phyloP scores from a whole-genome alignment of 2,888 invertebrate genomes.

The Sympetrum striolatum region DNA sequence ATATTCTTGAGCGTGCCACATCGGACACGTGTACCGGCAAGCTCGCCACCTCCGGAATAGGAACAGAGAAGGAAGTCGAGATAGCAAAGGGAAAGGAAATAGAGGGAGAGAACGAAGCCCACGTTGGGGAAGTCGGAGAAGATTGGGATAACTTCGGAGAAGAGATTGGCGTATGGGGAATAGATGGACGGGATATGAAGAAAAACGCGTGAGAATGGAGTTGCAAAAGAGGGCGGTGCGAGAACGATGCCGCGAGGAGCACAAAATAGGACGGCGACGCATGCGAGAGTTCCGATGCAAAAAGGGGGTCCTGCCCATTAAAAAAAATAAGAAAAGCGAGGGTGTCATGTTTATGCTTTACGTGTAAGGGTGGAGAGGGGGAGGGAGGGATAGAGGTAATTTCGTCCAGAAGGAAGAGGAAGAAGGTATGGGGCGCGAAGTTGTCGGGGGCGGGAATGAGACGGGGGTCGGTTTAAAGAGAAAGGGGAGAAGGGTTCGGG shows the following conservation, averaged over 20 bases:
- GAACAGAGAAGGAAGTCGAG: neutral
- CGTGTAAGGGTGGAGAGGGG: neutral
- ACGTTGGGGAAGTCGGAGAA: neutral
- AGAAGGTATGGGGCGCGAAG: neutral
- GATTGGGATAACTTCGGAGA: neutral
- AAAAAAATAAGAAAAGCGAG: conserved; percentile 10
- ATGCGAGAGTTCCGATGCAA: conserved; percentile 20
- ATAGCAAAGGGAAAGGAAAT: neutral
- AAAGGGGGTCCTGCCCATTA: neutral
- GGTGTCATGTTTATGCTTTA: conserved; percentile 36
- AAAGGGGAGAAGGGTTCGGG: neutral
- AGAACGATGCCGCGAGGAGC: neutral
- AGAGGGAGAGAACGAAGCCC: neutral
- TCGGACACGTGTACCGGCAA: too few relatives aligned
- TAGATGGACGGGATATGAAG: neutral
- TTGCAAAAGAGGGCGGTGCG: neutral
- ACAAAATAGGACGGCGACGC: neutral
- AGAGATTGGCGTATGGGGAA: neutral
- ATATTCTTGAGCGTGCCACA: too few relatives aligned
- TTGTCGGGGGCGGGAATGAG: neutral
- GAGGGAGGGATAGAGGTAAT: neutral
- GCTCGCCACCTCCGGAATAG: too few relatives aligned
- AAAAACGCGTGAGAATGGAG: neutral
- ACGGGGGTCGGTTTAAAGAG: neutral
- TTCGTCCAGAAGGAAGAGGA: neutral